phyloP scores from a whole-genome alignment of 2,888 invertebrate genomes.

The Agrilus mali region DNA sequence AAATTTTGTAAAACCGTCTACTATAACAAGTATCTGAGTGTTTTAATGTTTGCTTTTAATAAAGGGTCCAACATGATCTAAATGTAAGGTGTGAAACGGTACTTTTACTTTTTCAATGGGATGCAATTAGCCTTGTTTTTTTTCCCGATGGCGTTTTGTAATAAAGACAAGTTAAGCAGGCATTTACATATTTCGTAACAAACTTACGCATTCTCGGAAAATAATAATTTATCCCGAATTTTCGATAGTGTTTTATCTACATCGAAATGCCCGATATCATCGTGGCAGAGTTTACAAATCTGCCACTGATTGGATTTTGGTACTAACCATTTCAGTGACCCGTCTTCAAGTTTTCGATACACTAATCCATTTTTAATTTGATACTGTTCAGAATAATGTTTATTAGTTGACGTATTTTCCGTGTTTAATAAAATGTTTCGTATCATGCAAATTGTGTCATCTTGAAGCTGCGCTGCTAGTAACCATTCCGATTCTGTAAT shows the following conservation, averaged over 20 bases:
- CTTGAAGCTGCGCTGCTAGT: slow-evolving; percentile 2
- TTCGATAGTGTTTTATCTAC: neutral
- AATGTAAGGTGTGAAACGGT: too few species aligned
- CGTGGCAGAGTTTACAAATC: too few species aligned
- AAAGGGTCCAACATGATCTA: too few species aligned
- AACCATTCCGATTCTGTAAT: slow-evolving; percentile 2
- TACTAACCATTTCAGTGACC: neutral
- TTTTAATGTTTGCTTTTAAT: too few species aligned
- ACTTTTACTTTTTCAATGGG: too few species aligned
- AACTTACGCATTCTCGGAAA: neutral
- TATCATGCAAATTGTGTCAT: slow-evolving; percentile 2
- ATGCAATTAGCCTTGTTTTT: too few species aligned
- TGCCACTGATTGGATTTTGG: neutral
- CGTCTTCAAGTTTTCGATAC: neutral
- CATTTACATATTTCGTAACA: neutral
- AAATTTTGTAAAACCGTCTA: too few species aligned
- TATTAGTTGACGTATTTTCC: neutral
- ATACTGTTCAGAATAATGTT: neutral
- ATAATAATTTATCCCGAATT: neutral
- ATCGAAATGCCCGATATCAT: neutral
- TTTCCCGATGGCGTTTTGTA: too few species aligned
- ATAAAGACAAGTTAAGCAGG: neutral
- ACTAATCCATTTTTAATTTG: neutral
- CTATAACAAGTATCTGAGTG: too few species aligned
- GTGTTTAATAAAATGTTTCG: too few species aligned